Evolutionary conservation across 2,113 vertebrate species (phyloP), one percentile per base, ranked within the genome.

Genomic region (Lichenostomus cassidix): DNA sequence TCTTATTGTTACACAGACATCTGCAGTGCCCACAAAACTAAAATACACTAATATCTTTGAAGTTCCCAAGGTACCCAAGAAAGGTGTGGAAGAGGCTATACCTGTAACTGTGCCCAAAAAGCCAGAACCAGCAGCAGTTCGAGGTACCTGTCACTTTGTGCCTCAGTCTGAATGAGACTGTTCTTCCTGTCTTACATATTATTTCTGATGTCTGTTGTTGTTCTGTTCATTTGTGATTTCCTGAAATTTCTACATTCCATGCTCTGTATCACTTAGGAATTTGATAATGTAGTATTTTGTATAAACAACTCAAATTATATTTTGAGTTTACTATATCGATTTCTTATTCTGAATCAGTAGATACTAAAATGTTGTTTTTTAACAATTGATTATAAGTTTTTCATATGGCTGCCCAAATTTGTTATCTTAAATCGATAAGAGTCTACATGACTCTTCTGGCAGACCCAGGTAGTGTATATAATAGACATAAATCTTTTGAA

Each of bases 1-100:
- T 79, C 41, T 92, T 70, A 28, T 18, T 87, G 49, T 67, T 53
- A 70, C 94, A 52, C 62, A 52, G 10, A 52, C 29, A 31, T 28
- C 70, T 55, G 21, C 76, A 68, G 44, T 49, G 28, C 18, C n/a
- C 80, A 41, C 52, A 53, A 68, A 91, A 64, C 87, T 96, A 95
- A 94, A 87, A 70, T 78, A 25, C n/a, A 94, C 94, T 97, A 97
- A 98, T 98, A 97, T 98, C 97, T 98, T 98, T 97, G 81, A 98
- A 98, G 98, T 96, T 31, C 97, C 94, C 0, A 94, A 96, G 85
- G 95, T 95, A 73, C 95, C 95, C 69, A 97, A 83, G 90, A 91
- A 83, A 80, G 87, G 27, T 77, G 68, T 80, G 68, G 96, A 96
- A 93, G 97, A 98, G 94, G 95, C 97, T 70, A 7, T 53, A n/a